Conservation (phyloP, 2,113 vertebrate species). For the Fregetta grallaria region DNA sequence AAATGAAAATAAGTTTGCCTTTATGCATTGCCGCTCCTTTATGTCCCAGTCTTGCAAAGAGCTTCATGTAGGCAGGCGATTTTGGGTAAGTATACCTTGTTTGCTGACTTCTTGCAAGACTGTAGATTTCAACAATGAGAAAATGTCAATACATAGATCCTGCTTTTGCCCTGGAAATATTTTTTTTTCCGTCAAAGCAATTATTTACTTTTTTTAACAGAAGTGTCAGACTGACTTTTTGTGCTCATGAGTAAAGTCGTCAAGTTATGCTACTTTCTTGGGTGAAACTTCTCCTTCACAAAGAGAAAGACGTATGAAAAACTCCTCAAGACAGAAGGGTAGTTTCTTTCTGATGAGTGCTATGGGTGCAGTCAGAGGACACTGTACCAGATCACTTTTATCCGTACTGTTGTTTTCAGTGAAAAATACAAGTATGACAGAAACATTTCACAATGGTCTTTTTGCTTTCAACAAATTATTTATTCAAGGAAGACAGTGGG, state of each 20-base stretch:
- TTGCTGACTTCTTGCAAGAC: slow-evolving; percentile 15
- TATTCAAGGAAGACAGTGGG: rapidly evolving
- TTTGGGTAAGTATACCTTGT: neutral
- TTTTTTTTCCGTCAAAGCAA: neutral
- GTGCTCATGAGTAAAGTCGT: neutral
- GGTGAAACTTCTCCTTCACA: neutral
- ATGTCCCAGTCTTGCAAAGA: neutral
- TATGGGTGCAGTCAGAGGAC: neutral
- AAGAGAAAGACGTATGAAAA: neutral
- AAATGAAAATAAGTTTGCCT: neutral
- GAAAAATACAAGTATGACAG: neutral
- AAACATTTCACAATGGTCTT: neutral
- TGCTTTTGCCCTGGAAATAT: neutral
- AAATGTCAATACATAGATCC: neutral
- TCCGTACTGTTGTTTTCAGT: neutral
- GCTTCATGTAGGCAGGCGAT: neutral
- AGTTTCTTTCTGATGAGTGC: neutral
- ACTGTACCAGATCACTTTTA: neutral
- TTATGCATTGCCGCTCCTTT: neutral
- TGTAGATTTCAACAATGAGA: neutral
- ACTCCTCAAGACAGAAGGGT: neutral
- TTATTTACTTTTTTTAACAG: neutral
- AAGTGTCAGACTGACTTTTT: neutral
- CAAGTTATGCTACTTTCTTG: neutral
- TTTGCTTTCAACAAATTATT: neutral